Conservation (phyloP, 2,797 vertebrate genomes). For the Halcyon chelicuti region DNA sequence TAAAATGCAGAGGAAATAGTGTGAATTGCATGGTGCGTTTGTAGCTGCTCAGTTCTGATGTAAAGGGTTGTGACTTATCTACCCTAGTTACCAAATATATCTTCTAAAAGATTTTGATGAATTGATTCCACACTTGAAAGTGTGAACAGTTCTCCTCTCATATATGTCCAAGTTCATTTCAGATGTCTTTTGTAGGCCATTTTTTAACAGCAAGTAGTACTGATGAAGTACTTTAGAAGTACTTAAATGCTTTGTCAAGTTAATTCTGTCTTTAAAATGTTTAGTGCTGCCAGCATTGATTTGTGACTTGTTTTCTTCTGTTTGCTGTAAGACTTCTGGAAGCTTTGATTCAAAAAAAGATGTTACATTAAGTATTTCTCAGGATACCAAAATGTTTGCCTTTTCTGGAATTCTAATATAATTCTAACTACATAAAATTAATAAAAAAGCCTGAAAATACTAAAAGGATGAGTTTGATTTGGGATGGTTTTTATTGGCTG, state of each 20-base stretch:
- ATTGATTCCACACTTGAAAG: not conserved
- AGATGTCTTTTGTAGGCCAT: not conserved
- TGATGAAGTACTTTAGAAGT: not conserved
- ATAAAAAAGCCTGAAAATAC: not conserved
- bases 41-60: not conserved
- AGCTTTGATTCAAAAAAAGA: not conserved
- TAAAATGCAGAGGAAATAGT: not conserved
- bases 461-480: not conserved
- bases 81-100: too few species aligned
- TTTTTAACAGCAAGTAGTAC: not conserved
- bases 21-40: not conserved
- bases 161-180: not conserved
- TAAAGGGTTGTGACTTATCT: not conserved
- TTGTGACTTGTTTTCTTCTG: not conserved
- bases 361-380: not conserved
- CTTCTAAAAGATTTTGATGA: not conserved
- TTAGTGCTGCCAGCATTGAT: not conserved
- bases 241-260: not conserved
- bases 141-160: not conserved
- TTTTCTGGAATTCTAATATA: not conserved
- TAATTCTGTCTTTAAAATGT: not conserved
- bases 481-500: not conserved
- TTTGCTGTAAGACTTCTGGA: not conserved
- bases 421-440: not conserved
- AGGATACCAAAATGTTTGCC: not conserved